Base-by-base conservation (phyloP, 1,140 invertebrate genomes). In the Laupala kohalensis region DNA sequence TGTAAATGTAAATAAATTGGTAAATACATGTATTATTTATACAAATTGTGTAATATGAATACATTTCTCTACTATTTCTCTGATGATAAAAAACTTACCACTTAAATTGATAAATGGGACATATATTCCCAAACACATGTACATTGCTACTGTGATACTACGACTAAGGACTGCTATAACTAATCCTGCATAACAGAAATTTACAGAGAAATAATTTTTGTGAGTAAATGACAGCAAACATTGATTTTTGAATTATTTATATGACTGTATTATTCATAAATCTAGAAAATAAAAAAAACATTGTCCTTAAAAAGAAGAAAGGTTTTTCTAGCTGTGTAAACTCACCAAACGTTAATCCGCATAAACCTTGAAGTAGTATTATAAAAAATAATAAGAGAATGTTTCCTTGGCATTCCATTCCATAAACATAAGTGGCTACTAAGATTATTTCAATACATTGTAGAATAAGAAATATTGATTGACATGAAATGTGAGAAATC, bases 21-120 rank as follows among this genome's bases (percentile, higher is more conserved):
- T 78, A 80, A 77, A 68, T 37, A 74, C 65, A 74, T 2, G 37
- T 53, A 53, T 13, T 53, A 53, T 13, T 53, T 53, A 53, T 19
- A 53, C 19, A 13, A 53, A 53, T 53, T 53, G 9, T 53, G 37
- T 53, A 53, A 9, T 53, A 2, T 4, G n/a, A n/a, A n/a, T n/a
- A n/a, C n/a, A n/a, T n/a, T n/a, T n/a, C n/a, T n/a, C n/a, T n/a
- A n/a, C n/a, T n/a, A n/a, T n/a, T n/a, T n/a, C n/a, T n/a, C n/a
- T n/a, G n/a, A n/a, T n/a, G n/a, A n/a, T n/a, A n/a, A n/a, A n/a
- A n/a, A n/a, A 53, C 37, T 53, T 19, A 53, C 37, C 37, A 53
- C 37, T 53, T 13, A 53, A 19, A 4, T 53, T 53, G 19, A 53
- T 53, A 19, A 53, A 53, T 13, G 37, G 37, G 19, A 53, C 37